phyloP scores from a whole-genome alignment of 2,113 vertebrate species.

The Turdus rufiventris region DNA sequence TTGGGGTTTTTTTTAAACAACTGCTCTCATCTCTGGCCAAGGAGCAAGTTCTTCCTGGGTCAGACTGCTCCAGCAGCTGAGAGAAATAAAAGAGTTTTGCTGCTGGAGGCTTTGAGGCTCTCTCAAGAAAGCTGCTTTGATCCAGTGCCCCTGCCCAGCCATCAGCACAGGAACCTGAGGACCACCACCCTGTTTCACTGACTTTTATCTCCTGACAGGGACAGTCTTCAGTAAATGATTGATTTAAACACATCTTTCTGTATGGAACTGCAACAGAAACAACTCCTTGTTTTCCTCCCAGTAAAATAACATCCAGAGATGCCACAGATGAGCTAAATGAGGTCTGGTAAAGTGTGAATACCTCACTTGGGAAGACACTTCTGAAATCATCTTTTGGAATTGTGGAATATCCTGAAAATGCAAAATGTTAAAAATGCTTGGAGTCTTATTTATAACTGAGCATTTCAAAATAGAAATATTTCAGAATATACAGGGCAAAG shows the following conservation, averaged over 20 bases:
- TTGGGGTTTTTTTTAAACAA: not conserved
- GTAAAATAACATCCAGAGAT: not conserved
- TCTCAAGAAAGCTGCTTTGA: not conserved
- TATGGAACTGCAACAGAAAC: not conserved
- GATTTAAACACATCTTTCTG: not conserved
- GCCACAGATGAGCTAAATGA: not conserved
- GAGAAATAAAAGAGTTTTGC: not conserved
- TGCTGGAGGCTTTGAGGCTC: not conserved
- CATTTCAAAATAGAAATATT: not conserved
- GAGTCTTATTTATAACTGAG: not conserved
- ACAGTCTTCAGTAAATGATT: not conserved
- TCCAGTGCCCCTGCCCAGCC: not conserved
- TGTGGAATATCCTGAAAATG: not conserved
- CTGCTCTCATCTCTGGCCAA: not conserved
- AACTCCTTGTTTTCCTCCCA: not conserved
- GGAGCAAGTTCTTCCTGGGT: not conserved
- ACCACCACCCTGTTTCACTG: not conserved
- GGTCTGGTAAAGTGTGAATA: not conserved
- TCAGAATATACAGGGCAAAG: not conserved
- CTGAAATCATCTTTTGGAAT: conserved; percentile 8
- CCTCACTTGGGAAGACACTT: not conserved
- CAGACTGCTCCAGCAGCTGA: not conserved
- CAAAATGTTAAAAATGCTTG: not conserved
- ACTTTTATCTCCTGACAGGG: not conserved
- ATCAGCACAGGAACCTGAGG: not conserved